Evolutionary conservation across 30 jellyfish, hydroid and myxozoan genomes (phyloP).

Genomic region (Sanderia malayensis): DNA sequence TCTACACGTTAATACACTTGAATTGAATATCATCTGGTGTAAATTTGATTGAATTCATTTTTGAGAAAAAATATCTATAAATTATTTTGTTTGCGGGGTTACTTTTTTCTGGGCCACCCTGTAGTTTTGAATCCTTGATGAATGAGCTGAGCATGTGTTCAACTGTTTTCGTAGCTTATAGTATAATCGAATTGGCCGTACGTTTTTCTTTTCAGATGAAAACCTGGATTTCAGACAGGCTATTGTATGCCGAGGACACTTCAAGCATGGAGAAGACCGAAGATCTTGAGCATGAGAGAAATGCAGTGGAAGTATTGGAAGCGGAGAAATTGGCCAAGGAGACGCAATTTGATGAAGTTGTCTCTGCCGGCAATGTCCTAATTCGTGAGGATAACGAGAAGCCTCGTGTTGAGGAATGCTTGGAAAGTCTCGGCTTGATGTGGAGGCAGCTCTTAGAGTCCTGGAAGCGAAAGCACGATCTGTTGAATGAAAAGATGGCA

Average conservation of each 20-base stretch:
- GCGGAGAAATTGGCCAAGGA: slow-evolving; percentile 39
- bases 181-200: too few species aligned
- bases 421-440: background rate
- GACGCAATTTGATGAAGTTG: slow-evolving; percentile 12
- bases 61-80: too few species aligned
- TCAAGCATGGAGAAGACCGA: background rate
- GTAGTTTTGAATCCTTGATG: too few species aligned
- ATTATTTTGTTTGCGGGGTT: too few species aligned
- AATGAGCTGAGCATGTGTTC: too few species aligned
- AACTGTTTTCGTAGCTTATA: too few species aligned
- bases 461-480: slow-evolving; percentile 1
- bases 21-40: too few species aligned
- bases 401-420: slow-evolving; percentile 8
- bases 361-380: slow-evolving; percentile 10
- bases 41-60: too few species aligned
- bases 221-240: slow-evolving; percentile 27
- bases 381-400: slow-evolving; percentile 5
- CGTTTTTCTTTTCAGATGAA: slow-evolving; percentile 9
- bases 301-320: slow-evolving; percentile 6
- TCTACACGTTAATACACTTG: too few species aligned
- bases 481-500: background rate
- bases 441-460: slow-evolving; percentile 29
- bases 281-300: slow-evolving; percentile 13
- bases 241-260: slow-evolving; percentile 22
- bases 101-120: too few species aligned